Conservation (phyloP, 2,888 invertebrate species). For the Lissocephala sabroskyi region DNA sequence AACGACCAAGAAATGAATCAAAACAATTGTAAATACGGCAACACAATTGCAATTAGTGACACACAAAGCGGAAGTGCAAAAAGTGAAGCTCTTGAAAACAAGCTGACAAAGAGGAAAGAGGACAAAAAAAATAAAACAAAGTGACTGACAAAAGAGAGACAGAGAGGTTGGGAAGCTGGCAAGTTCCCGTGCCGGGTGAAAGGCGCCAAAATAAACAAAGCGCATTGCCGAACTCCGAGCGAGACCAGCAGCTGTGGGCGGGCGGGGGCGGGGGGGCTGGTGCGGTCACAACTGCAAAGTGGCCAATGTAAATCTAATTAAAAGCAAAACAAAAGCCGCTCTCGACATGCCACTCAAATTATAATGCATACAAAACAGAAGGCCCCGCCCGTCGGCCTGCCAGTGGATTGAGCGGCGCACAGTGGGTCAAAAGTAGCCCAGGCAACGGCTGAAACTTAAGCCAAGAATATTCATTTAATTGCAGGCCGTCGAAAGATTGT, state of each 20-base stretch:
- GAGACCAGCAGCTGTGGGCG: slow-evolving; percentile 25
- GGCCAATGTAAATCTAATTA: slow-evolving; percentile 66
- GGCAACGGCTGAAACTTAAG: too few species aligned
- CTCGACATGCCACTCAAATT: slow-evolving; percentile 63
- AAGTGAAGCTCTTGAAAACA: slow-evolving; percentile 62
- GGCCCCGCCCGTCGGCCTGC: not conserved
- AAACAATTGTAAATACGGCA: slow-evolving; percentile 66
- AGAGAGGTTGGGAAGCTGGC: slow-evolving; percentile 3
- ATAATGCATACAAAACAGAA: slow-evolving; percentile 46
- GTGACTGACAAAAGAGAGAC: too few species aligned
- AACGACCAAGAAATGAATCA: slow-evolving; percentile 57
- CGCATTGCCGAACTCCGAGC: slow-evolving; percentile 45
- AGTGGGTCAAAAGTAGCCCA: not conserved
- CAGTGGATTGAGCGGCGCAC: not conserved
- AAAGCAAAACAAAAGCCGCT: slow-evolving; percentile 65
- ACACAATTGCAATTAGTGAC: slow-evolving; percentile 66
- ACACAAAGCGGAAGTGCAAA: slow-evolving; percentile 66
- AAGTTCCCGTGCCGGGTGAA: slow-evolving; percentile 17
- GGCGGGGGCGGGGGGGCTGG: not conserved
- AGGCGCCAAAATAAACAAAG: slow-evolving; percentile 63
- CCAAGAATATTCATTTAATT: too few species aligned
- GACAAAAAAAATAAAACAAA: too few species aligned
- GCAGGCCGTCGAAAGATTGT: not conserved
- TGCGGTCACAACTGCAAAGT: slow-evolving; percentile 51
- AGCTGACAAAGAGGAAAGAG: slow-evolving; percentile 29